phyloP scores from a whole-genome alignment of 2,888 invertebrate species.

The Strigamia transsilvanica region DNA sequence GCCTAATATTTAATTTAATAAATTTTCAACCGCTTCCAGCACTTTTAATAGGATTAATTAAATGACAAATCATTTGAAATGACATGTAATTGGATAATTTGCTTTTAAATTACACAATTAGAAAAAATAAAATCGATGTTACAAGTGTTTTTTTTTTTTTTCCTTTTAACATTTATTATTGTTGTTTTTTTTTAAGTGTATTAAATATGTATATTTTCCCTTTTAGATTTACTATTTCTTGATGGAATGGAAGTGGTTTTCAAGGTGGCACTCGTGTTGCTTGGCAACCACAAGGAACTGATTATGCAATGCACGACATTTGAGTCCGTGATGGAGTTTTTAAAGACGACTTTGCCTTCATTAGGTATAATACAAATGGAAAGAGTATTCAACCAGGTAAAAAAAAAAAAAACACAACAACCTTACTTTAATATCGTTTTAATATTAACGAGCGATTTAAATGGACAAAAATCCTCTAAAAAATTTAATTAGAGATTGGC shows the following conservation, averaged over 20 bases:
- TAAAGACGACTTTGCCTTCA: conserved; percentile 76
- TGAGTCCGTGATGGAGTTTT: conserved; percentile 91
- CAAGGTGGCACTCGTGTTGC: conserved; percentile 83
- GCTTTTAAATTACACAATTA: conserved; percentile 20
- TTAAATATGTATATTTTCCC: conserved; percentile 53
- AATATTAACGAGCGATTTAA: neutral
- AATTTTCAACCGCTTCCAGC: neutral
- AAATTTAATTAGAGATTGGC: too few species aligned
- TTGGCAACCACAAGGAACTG: conserved; percentile 84
- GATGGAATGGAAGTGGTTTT: conserved; percentile 91
- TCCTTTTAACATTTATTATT: neutral
- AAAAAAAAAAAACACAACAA: conserved; percentile 53
- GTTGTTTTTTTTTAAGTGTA: neutral
- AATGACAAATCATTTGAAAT: conserved; percentile 4
- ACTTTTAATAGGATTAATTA: conserved; percentile 6
- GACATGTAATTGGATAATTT: conserved; percentile 30
- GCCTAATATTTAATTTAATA: neutral
- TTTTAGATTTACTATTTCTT: conserved; percentile 85
- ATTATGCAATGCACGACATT: conserved; percentile 86
- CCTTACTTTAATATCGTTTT: neutral
- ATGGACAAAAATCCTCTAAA: neutral
- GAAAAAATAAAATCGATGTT: conserved; percentile 18
- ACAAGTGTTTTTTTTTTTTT: neutral
- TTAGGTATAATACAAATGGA: conserved; percentile 71
- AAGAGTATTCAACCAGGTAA: conserved; percentile 83